Base-by-base conservation (phyloP, 1,140 invertebrate species). In the Propsilocerus akamusi region DNA sequence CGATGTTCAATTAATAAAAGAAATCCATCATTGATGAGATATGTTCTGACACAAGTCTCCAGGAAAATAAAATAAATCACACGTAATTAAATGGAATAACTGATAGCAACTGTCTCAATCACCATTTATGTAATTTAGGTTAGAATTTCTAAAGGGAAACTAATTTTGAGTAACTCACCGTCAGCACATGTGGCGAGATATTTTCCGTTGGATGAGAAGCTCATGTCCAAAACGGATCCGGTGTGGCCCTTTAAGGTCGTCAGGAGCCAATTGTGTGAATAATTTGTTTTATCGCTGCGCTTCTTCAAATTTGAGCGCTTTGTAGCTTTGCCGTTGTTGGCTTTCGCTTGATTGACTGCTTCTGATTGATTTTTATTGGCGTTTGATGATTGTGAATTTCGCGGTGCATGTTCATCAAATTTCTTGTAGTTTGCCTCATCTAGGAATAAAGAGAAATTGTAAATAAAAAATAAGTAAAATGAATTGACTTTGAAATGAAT, bases 201-300 rank as follows among this genome's bases (percentile, higher is more conserved):
- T 69, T 90, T 91, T 47, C 81, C 84, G 66, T 88, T 88, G 8
- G 74, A 72, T 46, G 85, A 86, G 58, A 88, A 84, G 60, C 83
- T 78, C 59, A 90, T 73, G 48, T 83, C 76, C 0, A 81, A 63
- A 20, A 92, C 76, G 0, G 66, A 64, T 0, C 74, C 77, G 3
- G 77, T 80, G 58, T 92, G 87, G 11, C 84, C 85, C 62, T 89
- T 91, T 28, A 92, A 67, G 11, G 80, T 76, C 24, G 78, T 75
- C 1, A 81, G 60, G 47, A 88, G 68, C 84, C 83, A 91, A 20
- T 41, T 41, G 34, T 41, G 34, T 3, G 34, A 41, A 41, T 41
- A 41, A 20, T 41, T 41, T 41, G 34, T 17, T 10, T 41, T 41
- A 20, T 41, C 34, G 8, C 14, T 20, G 5, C 34, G 34, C 14